A percentile compares a stretch with the other conserved stretches of the same genome.
phyloP scores from a whole-genome alignment of 2,797 vertebrate genomes.

The Poliocrania exsul region DNA sequence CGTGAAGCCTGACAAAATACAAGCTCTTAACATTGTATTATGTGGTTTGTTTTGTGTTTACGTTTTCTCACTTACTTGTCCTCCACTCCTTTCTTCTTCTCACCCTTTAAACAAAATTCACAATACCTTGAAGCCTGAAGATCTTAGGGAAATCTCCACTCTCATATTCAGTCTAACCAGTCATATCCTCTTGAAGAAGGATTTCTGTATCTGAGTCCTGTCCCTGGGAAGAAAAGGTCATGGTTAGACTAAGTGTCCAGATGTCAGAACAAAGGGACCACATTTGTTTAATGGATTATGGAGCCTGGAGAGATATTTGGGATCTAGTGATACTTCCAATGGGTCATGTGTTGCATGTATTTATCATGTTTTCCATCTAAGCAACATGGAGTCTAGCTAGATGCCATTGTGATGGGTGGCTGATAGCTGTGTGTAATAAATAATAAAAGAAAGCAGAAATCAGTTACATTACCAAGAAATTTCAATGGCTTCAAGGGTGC shows the following conservation, averaged over 20 bases:
- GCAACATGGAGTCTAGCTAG: background rate
- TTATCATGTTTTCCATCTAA: background rate
- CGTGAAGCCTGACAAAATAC: background rate
- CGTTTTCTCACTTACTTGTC: background rate
- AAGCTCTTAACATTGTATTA: background rate
- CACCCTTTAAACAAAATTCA: background rate
- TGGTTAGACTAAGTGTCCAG: background rate
- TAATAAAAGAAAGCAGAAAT: background rate
- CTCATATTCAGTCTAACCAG: background rate
- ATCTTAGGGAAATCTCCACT: background rate
- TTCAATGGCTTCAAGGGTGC: background rate
- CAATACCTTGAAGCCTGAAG: background rate
- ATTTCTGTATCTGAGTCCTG: background rate
- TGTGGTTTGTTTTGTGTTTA: background rate
- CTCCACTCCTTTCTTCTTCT: background rate
- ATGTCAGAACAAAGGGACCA: conserved; percentile 26
- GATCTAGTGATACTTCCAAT: conserved; percentile 8
- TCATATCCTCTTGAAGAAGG: background rate
- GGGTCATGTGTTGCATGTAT: background rate
- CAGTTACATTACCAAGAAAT: background rate
- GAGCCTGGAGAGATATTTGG: conserved; percentile 13
- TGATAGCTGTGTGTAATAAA: background rate
- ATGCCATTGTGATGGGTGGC: background rate
- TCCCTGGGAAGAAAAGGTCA: conserved; percentile 53
- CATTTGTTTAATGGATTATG: conserved; percentile 40